A percentile compares a stretch with the other conserved stretches of the same genome.
phyloP scores from a whole-genome alignment of 1,140 invertebrate species.

The Augochlora pura region DNA sequence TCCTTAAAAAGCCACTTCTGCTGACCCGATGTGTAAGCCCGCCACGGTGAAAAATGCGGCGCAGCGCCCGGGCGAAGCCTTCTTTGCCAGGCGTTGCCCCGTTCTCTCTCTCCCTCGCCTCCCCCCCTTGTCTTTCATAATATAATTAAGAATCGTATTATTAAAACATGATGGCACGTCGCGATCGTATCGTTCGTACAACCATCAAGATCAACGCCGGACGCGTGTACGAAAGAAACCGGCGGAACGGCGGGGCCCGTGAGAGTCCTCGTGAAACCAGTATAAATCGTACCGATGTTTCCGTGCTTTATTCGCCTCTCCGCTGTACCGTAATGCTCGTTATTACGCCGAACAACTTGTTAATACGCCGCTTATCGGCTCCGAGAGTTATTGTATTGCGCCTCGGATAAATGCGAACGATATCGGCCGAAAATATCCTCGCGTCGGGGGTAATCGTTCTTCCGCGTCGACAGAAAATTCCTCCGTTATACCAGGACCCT shows the following conservation, averaged over 20 bases:
- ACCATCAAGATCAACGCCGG: background rate
- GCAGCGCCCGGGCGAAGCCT: conserved; percentile 41
- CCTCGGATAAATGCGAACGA: no score
- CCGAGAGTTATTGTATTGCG: no score
- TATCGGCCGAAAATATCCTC: no score
- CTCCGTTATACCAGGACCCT: no score
- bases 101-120: no score
- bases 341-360: no score
- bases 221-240: background rate
- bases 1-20: conserved; percentile 61
- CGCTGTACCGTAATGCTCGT: no score
- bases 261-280: background rate
- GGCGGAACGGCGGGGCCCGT: no score
- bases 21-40: conserved; percentile 37
- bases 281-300: background rate
- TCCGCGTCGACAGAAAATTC: no score
- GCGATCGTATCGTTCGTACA: background rate
- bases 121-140: background rate
- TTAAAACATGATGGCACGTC: background rate
- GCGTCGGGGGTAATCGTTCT: no score
- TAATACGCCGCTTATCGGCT: no score
- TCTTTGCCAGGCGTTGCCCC: conserved; percentile 42
- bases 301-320: no score
- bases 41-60: conserved; percentile 54
- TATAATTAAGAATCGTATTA: conserved; percentile 30